Base-by-base conservation (phyloP, 2,113 vertebrate genomes). In the Leptocoma aspasia region DNA sequence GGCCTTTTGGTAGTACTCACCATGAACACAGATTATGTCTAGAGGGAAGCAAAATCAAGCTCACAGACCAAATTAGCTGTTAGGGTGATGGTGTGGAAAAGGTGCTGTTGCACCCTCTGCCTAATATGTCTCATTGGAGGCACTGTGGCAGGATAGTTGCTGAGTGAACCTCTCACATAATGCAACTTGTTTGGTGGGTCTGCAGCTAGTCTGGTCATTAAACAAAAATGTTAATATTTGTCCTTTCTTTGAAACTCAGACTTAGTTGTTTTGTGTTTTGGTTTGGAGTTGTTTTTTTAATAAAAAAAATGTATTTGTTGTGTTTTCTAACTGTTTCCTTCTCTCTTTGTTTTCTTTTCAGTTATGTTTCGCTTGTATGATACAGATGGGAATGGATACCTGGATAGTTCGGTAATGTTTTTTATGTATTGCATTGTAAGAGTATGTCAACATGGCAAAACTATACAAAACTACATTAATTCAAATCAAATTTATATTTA, bases 291-390 rank as follows among this genome's bases (percentile, higher is more conserved):
- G n/a, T n/a, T n/a, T n/a, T n/a, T n/a, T n/a, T n/a, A n/a, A n/a
- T n/a, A n/a, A n/a, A 41, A 41, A 14, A 35, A 3, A 47, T 13
- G 13, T 37, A 52, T 44, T 52, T 82, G 14, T 23, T 33, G 1
- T 30, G 6, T 64, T 49, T 92, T 78, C 39, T 96, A 39, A 86
- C 21, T 31, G 72, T 41, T 92, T 88, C 19, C 17, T 84, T 95
- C 52, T 91, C 19, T 65, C 89, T 66, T 89, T 95, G 16, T 85
- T 87, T 91, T 44, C 39, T 89, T 96, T 96, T 68, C 80, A 99
- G 98, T 99, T 97, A 99, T 98, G 98, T 99, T 99, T 96, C 98
- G 98, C 33, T 98, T 99, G 39, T 98, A 99, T 83, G 98, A 99
- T 89, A 98, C 98, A 10, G 98, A 99, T 96, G 98, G 98, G 17